A percentile compares a stretch with the other conserved stretches of the same genome.
Conservation (phyloP, 2,888 invertebrate genomes). For the Scaptomyza polygonia region DNA sequence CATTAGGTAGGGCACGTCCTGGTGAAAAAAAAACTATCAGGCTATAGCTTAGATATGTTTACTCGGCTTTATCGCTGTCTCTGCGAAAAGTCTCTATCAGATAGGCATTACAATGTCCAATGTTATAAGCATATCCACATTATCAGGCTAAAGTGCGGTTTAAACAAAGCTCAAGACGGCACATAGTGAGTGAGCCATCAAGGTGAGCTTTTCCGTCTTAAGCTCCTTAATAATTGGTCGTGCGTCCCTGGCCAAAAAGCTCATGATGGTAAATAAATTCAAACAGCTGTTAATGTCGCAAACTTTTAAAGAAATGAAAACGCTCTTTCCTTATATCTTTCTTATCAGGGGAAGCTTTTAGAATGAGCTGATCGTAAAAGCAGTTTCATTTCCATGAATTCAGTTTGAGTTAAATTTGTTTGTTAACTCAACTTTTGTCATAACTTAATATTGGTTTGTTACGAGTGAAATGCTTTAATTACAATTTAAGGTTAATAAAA, state of each 20-base stretch:
- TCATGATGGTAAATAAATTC: no score
- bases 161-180: slow-evolving; percentile 86
- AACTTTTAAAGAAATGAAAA: neutral
- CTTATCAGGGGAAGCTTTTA: neutral
- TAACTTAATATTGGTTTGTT: no score
- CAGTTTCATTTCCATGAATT: neutral
- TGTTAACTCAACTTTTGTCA: neutral
- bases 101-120: no score
- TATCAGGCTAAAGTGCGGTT: slow-evolving; percentile 85
- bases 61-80: no score
- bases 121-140: slow-evolving; percentile 75
- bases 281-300: no score
- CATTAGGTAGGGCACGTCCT: no score
- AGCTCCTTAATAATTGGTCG: slow-evolving; percentile 86
- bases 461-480: no score
- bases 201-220: slow-evolving; percentile 88
- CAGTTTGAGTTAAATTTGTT: neutral
- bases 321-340: neutral
- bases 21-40: no score
- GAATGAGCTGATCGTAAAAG: neutral
- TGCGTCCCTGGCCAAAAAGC: slow-evolving; percentile 83
- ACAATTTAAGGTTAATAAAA: no score
- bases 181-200: slow-evolving; percentile 89
- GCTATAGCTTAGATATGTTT: no score
- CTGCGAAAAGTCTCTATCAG: no score